Evolutionary conservation across 2,113 vertebrate species (phyloP).

Genomic region (Danionella cerebrum): DNA sequence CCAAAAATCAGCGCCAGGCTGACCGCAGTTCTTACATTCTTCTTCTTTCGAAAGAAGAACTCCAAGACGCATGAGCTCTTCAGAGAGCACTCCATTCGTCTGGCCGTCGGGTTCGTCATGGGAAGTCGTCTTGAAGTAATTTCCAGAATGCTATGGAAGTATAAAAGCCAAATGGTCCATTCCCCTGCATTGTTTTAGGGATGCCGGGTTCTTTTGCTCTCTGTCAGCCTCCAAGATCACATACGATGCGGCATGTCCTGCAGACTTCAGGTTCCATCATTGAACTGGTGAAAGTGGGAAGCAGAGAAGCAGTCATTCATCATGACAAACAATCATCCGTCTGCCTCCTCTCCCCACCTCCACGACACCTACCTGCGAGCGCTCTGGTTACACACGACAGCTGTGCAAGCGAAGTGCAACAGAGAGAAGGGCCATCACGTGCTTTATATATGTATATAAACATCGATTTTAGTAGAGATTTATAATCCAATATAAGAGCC

Average conservation of each 20-base stretch:
- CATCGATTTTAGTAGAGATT: too few relatives aligned
- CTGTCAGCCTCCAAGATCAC: not conserved
- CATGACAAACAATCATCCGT: not conserved
- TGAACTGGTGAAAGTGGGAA: not conserved
- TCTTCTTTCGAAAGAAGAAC: constrained; percentile 55
- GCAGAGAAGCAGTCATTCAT: too few relatives aligned
- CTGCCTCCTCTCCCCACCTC: constrained; percentile 36
- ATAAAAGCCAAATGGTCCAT: not conserved
- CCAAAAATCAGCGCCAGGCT: constrained; percentile 62
- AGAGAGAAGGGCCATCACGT: not conserved
- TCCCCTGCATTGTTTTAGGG: not conserved
- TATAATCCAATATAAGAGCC: too few relatives aligned
- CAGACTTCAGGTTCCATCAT: not conserved
- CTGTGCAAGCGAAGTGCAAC: constrained; percentile 3
- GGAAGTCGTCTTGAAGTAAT: not conserved
- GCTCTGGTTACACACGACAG: constrained; percentile 42
- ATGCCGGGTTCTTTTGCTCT: not conserved
- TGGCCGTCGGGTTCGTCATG: not conserved
- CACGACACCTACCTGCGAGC: constrained; percentile 27
- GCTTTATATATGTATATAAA: too few relatives aligned
- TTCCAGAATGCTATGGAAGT: not conserved
- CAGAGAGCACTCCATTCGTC: not conserved
- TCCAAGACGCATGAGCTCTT: constrained; percentile 57
- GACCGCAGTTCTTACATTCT: constrained; percentile 62
- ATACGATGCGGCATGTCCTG: not conserved